Base-by-base conservation (phyloP, 2,113 vertebrate genomes). In the Machaerirhynchus nigripectus region DNA sequence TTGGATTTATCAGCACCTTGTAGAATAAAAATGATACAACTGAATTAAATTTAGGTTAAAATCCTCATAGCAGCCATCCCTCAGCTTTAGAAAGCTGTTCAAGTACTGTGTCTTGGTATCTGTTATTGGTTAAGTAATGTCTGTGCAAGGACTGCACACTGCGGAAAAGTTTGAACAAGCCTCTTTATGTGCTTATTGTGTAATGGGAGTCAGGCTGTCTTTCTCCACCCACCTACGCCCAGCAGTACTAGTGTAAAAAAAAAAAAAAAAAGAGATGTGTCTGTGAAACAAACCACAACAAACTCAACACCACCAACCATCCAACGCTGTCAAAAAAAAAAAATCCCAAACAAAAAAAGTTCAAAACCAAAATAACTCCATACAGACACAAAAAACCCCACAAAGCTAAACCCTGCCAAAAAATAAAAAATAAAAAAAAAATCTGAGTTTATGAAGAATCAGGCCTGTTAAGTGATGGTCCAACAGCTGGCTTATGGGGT, bases 181-280 rank as follows among this genome's bases (percentile, higher is more conserved):
- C 31, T 91, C 78, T 91, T 76, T 27, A 19, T 33, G 33, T 46
- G n/a, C 33, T 7, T 46, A 7, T 39, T 63, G 18, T 75, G 44
- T 87, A 77, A 82, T 2, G 2, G 21, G 57, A 71, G 39, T 76
- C 67, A 60, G 61, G 59, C 31, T 81, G 17, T 33, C 22, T 50
- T 90, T 61, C 63, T 76, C 26, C 14, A 44, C 44, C 40, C 21
- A 42, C 68, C 33, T 60, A 26, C 10, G 13, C 17, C 14, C n/a
- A 59, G 23, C 23, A 56, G 16, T 47, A 21, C 24, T 39, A 15
- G 4, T 28, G 35, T 40, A 1, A 39, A 37, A 42, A 61, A 46
- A 60, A 40, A 31, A 31, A 15, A 24, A 14, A n/a, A 53, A 15
- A 6, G 0, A 14, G 5, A 4, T 8, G 9, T 11, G 10, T 37